A percentile compares a stretch with the other conserved stretches of the same genome.
These are phyloP conservation scores for Poicephalus gulielmi DNA, from an alignment of 2,113 vertebrate genomes.

Conservation along the genomic window DNA sequence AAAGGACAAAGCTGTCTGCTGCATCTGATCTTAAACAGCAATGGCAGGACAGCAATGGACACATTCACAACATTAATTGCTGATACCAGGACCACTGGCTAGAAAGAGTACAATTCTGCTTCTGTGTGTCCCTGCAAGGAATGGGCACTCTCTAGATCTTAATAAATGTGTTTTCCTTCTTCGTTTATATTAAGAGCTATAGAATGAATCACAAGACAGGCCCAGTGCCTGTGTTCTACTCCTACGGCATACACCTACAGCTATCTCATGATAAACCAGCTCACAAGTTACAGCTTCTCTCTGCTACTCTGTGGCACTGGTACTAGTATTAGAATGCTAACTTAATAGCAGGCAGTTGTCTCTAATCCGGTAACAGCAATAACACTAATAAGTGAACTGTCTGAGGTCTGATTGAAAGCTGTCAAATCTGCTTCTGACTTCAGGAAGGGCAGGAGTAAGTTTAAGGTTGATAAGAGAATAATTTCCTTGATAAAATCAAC, in stretches of 20 bases:
- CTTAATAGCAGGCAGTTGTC: not conserved
- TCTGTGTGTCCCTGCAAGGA: not conserved
- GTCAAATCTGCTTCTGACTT: not conserved
- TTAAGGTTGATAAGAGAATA: not conserved
- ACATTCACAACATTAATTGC: not conserved
- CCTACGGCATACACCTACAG: slow-evolving; percentile 35
- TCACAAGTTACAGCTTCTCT: slow-evolving; percentile 35
- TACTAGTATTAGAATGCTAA: not conserved
- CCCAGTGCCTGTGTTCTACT: slow-evolving; percentile 9
- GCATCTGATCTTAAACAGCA: not conserved
- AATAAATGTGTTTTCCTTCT: slow-evolving; percentile 32
- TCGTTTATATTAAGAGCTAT: slow-evolving; percentile 47
- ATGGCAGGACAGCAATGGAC: not conserved
- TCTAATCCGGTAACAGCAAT: not conserved
- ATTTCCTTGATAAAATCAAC: not conserved
- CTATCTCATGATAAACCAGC: not conserved
- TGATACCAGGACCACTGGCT: not conserved
- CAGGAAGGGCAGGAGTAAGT: not conserved
- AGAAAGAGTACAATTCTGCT: not conserved
- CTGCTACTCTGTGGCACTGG: slow-evolving; percentile 1
- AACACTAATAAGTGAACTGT: not conserved
- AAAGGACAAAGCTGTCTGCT: not conserved
- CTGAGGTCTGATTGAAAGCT: not conserved
- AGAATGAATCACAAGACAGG: slow-evolving; percentile 44
- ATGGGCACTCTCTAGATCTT: not conserved